Conservation (phyloP, 2,797 vertebrate genomes). For the Typhlichthys subterraneus region DNA sequence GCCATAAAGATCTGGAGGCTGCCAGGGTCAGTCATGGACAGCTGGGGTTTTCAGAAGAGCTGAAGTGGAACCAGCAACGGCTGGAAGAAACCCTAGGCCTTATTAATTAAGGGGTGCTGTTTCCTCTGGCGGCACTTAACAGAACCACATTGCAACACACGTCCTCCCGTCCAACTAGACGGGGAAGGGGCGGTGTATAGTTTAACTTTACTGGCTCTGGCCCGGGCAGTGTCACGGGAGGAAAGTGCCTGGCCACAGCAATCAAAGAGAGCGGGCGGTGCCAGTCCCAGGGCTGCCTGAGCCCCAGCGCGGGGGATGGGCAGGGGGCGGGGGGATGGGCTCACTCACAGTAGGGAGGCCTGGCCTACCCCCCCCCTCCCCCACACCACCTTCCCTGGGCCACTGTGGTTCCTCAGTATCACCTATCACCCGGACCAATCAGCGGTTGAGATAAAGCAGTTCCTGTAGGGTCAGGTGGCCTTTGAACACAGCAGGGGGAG, state of each 20-base stretch:
- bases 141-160: slow-evolving; percentile 41
- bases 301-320: slow-evolving; percentile 42
- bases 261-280: slow-evolving; percentile 64
- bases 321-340: neutral
- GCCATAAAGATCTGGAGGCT: slow-evolving; percentile 38
- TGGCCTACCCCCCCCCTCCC: slow-evolving; percentile 39
- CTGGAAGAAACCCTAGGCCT: slow-evolving; percentile 65
- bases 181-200: slow-evolving; percentile 39
- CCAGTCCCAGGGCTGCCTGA: slow-evolving; percentile 58
- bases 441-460: slow-evolving; percentile 90
- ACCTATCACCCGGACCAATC: slow-evolving; percentile 89
- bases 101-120: slow-evolving; percentile 72
- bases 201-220: slow-evolving; percentile 69
- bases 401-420: slow-evolving; percentile 85
- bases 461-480: slow-evolving; percentile 81
- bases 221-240: slow-evolving; percentile 69
- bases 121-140: slow-evolving; percentile 64
- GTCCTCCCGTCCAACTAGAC: slow-evolving; percentile 65
- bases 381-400: slow-evolving; percentile 72
- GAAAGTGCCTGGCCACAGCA: slow-evolving; percentile 46
- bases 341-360: slow-evolving; percentile 66
- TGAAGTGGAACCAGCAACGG: slow-evolving; percentile 55
- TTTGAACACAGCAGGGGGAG: slow-evolving; percentile 83
- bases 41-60: slow-evolving; percentile 51
- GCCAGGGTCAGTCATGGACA: slow-evolving; percentile 58